Percentiles rank a stretch among this genome's conserved stretches.
These are phyloP conservation scores for Neoitamus cyanurus DNA, from an alignment of 2,888 invertebrate species.

Conservation along the genomic window DNA sequence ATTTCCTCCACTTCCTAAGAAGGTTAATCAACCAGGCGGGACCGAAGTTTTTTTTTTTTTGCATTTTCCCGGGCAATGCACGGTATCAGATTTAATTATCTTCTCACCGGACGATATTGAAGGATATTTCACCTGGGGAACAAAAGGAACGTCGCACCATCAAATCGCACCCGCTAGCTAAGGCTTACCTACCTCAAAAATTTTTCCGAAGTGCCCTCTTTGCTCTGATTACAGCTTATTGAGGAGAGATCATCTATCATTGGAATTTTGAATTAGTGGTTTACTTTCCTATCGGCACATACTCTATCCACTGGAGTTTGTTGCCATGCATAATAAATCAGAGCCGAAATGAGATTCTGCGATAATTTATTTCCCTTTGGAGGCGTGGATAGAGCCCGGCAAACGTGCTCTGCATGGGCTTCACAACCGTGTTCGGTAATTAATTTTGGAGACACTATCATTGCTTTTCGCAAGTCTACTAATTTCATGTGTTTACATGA, in stretches of 20 bases:
- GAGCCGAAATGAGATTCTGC: constrained; percentile 50
- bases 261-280: constrained; percentile 49
- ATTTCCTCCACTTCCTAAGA: not conserved
- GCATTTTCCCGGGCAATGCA: not conserved
- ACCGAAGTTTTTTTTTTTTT: not conserved
- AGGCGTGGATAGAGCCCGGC: constrained; percentile 39
- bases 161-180: not conserved
- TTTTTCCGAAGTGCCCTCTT: constrained; percentile 33
- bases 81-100: constrained; percentile 37
- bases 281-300: constrained; percentile 49
- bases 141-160: not conserved
- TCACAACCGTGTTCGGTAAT: constrained; percentile 24
- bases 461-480: constrained; percentile 43
- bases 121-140: constrained; percentile 21
- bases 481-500: constrained; percentile 43
- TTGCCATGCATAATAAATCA: constrained; percentile 52
- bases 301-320: constrained; percentile 45
- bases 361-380: constrained; percentile 51
- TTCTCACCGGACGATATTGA: constrained; percentile 11
- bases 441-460: constrained; percentile 46
- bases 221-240: constrained; percentile 43
- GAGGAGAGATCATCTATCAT: constrained; percentile 41
- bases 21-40: not conserved
- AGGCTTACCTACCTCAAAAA: constrained; percentile 14
- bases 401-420: constrained; percentile 43